These are phyloP conservation scores for Teinopalpus imperialis DNA, from an alignment of 2,888 invertebrate species.

Conservation along the genomic window DNA sequence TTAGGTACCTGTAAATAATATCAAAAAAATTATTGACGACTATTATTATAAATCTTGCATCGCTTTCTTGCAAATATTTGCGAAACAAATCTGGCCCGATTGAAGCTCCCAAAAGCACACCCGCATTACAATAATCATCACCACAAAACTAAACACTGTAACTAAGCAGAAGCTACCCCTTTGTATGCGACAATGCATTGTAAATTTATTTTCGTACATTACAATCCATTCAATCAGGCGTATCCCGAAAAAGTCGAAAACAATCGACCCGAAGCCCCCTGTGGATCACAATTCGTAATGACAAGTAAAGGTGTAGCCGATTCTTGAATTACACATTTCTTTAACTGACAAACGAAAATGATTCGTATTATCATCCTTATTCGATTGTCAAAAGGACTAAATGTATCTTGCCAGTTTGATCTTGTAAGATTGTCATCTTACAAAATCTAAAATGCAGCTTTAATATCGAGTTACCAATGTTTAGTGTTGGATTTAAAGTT, in stretches of 20 bases:
- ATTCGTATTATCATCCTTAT: conserved; percentile 4
- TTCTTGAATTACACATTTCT: conserved; percentile 24
- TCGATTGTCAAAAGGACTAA: not conserved
- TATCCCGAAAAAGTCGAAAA: conserved; percentile 63
- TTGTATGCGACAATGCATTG: conserved; percentile 57
- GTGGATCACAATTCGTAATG: conserved; percentile 59
- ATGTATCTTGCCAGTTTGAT: not conserved
- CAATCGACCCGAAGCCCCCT: conserved; percentile 58
- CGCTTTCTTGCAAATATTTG: not conserved
- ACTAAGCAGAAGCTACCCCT: conserved; percentile 53
- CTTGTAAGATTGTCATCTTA: not conserved
- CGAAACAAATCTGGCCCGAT: conserved; percentile 1
- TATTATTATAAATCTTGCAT: not conserved
- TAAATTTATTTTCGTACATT: conserved; percentile 52
- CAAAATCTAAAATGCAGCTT: conserved; percentile 24
- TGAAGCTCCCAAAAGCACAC: not conserved
- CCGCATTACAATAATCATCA: conserved; percentile 42
- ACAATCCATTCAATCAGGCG: conserved; percentile 53
- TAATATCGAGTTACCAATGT: conserved; percentile 2
- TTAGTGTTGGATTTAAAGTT: conserved; percentile 33
- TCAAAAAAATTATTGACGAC: too few relatives aligned
- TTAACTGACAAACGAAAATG: not conserved
- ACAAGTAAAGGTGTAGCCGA: conserved; percentile 59
- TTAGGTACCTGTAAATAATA: too few relatives aligned
- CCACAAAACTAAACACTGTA: conserved; percentile 57